These are phyloP conservation scores for Stenurella melanura DNA, from an alignment of 2,888 invertebrate species.

Conservation along the genomic window DNA sequence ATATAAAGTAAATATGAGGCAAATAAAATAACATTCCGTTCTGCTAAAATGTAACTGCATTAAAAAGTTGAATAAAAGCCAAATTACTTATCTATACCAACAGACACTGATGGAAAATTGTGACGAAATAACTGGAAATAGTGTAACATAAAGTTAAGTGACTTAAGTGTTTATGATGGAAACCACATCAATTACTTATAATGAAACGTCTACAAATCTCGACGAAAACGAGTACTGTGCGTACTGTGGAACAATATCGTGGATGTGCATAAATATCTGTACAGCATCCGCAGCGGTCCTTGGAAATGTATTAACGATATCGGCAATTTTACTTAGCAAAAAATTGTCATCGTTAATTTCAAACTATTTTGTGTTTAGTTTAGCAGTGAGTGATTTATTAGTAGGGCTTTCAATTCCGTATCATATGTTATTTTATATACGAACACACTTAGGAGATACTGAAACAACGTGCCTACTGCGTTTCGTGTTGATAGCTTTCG, in stretches of 20 bases:
- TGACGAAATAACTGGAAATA: conserved; percentile 19
- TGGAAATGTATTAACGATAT: conserved; percentile 85
- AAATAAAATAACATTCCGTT: conserved; percentile 12
- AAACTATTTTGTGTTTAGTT: conserved; percentile 86
- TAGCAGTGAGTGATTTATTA: conserved; percentile 86
- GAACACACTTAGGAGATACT: conserved; percentile 76
- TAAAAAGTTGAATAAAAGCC: conserved; percentile 34
- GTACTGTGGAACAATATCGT: conserved; percentile 64
- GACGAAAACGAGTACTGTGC: conserved; percentile 24
- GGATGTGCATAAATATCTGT: conserved; percentile 81
- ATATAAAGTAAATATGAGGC: conserved; percentile 6
- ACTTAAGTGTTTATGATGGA: conserved; percentile 32
- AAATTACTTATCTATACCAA: conserved; percentile 8
- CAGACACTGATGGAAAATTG: conserved; percentile 14
- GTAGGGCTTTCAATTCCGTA: conserved; percentile 87
- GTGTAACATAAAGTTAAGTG: conserved; percentile 9
- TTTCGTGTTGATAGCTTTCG: conserved; percentile 84
- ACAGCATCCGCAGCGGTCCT: conserved; percentile 81
- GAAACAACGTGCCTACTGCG: conserved; percentile 81
- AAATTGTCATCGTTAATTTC: conserved; percentile 82
- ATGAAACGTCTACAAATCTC: not conserved
- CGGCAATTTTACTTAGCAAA: conserved; percentile 82
- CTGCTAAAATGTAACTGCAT: conserved; percentile 13
- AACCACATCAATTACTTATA: conserved; percentile 17
- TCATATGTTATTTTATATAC: conserved; percentile 84